Conservation (phyloP, 1,140 invertebrate genomes). For the Drosophila rufa region DNA sequence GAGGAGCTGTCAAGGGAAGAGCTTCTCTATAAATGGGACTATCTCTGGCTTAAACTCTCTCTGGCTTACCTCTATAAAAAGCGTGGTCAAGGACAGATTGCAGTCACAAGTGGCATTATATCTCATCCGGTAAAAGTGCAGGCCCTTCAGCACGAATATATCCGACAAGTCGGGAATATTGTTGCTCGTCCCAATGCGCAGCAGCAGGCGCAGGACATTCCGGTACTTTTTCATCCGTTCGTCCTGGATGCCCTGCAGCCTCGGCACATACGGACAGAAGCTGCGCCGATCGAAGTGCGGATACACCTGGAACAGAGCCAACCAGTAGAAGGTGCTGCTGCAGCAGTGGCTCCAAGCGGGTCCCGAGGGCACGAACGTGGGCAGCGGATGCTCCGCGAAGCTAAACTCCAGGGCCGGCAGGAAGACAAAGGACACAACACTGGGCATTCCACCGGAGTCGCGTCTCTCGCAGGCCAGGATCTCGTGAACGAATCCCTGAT, state of each 20-base stretch:
- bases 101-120: conserved; percentile 61
- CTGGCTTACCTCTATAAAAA: conserved; percentile 55
- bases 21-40: background rate
- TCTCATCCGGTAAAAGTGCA: conserved; percentile 57
- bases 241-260: conserved; percentile 56
- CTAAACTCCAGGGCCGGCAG: conserved; percentile 55
- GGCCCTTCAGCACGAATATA: conserved; percentile 56
- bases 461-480: conserved; percentile 53
- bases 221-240: conserved; percentile 60
- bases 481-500: conserved; percentile 63
- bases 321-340: conserved; percentile 49
- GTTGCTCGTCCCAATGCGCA: conserved; percentile 55
- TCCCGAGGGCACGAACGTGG: conserved; percentile 46
- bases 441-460: conserved; percentile 40
- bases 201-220: conserved; percentile 49
- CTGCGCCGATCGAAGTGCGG: conserved; percentile 52
- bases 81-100: conserved; percentile 47
- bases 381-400: conserved; percentile 48
- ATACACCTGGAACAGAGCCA: conserved; percentile 61
- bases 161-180: conserved; percentile 59
- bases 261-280: conserved; percentile 62
- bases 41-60: rapidly evolving
- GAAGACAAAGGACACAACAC: conserved; percentile 62
- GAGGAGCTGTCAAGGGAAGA: conserved; percentile 27
- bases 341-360: conserved; percentile 59